Percentiles rank a stretch among this genome's conserved stretches.
Evolutionary conservation across 2,113 vertebrate species (phyloP).

Genomic region (Nyctibius bracteatus): DNA sequence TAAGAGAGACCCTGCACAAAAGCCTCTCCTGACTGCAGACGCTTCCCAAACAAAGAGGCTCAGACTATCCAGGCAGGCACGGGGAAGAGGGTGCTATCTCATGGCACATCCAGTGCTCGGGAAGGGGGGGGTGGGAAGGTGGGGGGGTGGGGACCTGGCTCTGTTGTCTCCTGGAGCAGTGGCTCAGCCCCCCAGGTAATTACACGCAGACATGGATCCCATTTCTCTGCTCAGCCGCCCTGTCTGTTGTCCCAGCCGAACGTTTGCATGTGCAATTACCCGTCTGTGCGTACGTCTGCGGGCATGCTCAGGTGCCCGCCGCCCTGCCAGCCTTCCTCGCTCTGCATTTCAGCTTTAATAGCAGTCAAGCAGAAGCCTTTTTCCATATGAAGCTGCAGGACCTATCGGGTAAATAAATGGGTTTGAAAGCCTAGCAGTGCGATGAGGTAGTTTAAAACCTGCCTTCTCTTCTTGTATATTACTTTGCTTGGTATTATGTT

Average conservation of each 20-base stretch:
- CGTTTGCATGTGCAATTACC: slow-evolving; percentile 41
- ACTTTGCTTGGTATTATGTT: slow-evolving; percentile 20
- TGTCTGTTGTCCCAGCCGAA: slow-evolving; percentile 26
- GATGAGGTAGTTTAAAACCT: slow-evolving; percentile 43
- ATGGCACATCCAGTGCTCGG: not conserved
- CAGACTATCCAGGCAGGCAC: not conserved
- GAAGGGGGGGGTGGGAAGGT: too few species aligned
- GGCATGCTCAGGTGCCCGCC: not conserved
- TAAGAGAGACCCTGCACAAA: not conserved
- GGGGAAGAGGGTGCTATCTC: not conserved
- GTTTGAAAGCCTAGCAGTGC: not conserved
- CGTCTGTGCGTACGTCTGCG: not conserved
- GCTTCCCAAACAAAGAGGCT: not conserved
- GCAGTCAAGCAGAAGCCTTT: slow-evolving; percentile 40
- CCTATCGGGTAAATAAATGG: slow-evolving; percentile 32
- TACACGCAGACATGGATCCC: slow-evolving; percentile 19
- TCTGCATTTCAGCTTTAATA: not conserved
- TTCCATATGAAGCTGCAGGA: slow-evolving; percentile 30
- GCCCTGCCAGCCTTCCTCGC: not conserved
- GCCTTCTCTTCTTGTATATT: not conserved
- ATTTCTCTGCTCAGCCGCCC: slow-evolving; percentile 23
- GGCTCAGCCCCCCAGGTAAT: not conserved
- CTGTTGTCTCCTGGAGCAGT: not conserved
- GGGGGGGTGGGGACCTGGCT: not conserved
- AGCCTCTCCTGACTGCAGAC: not conserved